Conservation (phyloP, 1,140 invertebrate species). For the Cardiocondyla obscurior region DNA sequence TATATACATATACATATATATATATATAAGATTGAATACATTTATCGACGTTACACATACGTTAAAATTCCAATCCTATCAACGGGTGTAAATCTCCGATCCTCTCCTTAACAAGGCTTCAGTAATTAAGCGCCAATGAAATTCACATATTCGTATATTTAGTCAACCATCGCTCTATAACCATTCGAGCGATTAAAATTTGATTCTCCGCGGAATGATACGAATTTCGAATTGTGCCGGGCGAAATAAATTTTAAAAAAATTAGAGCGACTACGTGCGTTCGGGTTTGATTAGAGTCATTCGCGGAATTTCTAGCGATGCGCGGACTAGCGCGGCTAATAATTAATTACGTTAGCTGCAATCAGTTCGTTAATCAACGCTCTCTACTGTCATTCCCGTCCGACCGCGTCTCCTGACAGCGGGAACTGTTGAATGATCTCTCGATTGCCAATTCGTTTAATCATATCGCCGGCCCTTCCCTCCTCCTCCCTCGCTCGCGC, state of each 20-base stretch:
- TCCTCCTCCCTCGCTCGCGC: conserved; percentile 33
- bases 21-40: neutral
- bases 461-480: conserved; percentile 28
- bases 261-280: conserved; percentile 1
- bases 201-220: neutral
- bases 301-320: conserved; percentile 37
- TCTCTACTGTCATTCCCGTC: conserved; percentile 42
- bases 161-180: neutral
- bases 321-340: conserved; percentile 28
- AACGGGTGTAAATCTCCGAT: neutral
- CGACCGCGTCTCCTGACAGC: conserved; percentile 18
- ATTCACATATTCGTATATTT: conserved; percentile 1
- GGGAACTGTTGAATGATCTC: conserved; percentile 47
- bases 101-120: neutral
- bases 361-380: conserved; percentile 55
- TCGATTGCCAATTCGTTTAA: conserved; percentile 57
- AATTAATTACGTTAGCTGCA: conserved; percentile 47
- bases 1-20: neutral
- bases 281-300: conserved; percentile 1
- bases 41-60: neutral
- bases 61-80: neutral
- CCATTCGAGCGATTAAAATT: neutral
- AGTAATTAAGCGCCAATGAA: neutral
- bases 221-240: neutral
- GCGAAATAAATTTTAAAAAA: neutral